Evolutionary conservation across 2,888 invertebrate species (phyloP), one percentile per base, ranked within the genome.

Genomic region (Spilosoma lubricipeda): DNA sequence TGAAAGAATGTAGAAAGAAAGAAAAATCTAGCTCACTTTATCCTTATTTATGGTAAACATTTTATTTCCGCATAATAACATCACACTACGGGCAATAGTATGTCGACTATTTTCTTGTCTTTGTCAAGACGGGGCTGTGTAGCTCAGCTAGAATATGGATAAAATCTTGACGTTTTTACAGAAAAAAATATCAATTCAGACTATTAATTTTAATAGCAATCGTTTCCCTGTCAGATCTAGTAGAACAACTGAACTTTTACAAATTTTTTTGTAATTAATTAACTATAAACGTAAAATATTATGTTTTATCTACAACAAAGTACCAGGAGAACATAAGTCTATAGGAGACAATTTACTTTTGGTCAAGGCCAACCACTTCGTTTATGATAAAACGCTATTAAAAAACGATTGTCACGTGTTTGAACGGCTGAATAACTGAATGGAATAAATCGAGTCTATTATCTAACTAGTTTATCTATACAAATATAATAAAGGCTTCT

Each of bases 361-460:
- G 75, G 76, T 78, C 83, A 84, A 84, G 84, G 83, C 66, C 77
- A 63, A 80, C 76, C 9, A 30, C 72, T 45, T 73, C 39, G 70
- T n/a, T 71, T 70, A 80, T 80, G 80, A 85, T 83, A 79, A 71
- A 81, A 76, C 74, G 72, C 69, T 75, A 77, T 79, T 80, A 80
- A 79, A 84, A 82, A 80, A 70, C 15, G 73, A 81, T 76, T 82
- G 85, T 79, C 82, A 85, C 75, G 81, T 83, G 83, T 82, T 70
- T 45, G 56, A 70, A 70, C 76, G 73, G 64, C 68, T 80, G 72
- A 80, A 66, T 67, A 74, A 74, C 70, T 81, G 84, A 85, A 85
- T 74, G 74, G 75, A 81, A 75, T 77, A 71, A 77, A 73, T 70
- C 67, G 73, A 83, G 82, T 77, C 71, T 72, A 81, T 85, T 75